Base-by-base conservation (phyloP, 2,113 vertebrate genomes). In the Castor canadensis region DNA sequence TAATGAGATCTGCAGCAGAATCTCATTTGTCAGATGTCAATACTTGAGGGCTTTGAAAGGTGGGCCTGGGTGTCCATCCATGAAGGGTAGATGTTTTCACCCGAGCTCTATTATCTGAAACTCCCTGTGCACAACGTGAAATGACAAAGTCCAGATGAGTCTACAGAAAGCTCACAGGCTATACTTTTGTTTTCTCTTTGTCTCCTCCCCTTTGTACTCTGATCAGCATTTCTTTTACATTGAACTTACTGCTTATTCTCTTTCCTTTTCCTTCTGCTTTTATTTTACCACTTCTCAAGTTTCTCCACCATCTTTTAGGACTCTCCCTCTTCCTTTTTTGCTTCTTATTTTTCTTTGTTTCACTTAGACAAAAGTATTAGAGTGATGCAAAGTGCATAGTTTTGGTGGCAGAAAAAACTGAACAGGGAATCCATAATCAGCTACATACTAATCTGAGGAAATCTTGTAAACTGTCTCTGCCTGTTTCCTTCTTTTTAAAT, bases 191-290 rank as follows among this genome's bases (percentile, higher is more conserved):
- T 54, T 79, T 76, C 28, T 16, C 6, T n/a, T 8, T 7, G 11
- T 56, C n/a, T 17, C 32, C 49, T 17, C 47, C 17, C 5, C 54
- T 71, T 69, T 40, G 6, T 9, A 19, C 0, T 0, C 0, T 35
- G 4, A 5, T 52, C 43, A 4, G 20, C 32, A 24, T 13, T 49
- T 67, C 30, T 47, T 62, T 84, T 26, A 12, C 3, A 3, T 16
- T 11, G 35, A 62, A 62, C 35, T 26, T 67, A n/a, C 49, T 54
- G 52, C 28, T 32, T 32, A 10, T 69, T 24, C 0, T 40, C 38
- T 86, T 67, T 9, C 35, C n/a, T 62, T 87, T 72, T 13, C 43
- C 58, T 64, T 73, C 22, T 84, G 30, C n/a, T 54, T 54, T 40
- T 75, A 79, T 49, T 47, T 0, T 5, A 3, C 60, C 58, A 82